A percentile compares a stretch with the other conserved stretches of the same genome.
phyloP scores from a whole-genome alignment of 2,797 vertebrate species.

The Leucoraja ocellata region DNA sequence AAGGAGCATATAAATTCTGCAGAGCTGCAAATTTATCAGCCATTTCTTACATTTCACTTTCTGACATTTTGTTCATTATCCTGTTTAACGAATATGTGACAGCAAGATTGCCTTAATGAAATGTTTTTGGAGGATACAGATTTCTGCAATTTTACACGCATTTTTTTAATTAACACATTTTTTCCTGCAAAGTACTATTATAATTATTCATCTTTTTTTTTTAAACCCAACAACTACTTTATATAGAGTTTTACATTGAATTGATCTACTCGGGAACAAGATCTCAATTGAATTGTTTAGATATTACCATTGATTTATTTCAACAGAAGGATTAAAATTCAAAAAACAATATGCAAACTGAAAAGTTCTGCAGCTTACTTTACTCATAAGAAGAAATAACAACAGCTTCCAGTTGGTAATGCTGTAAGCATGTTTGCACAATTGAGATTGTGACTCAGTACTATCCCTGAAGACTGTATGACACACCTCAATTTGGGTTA shows the following conservation, averaged over 20 bases:
- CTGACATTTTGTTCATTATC: neutral
- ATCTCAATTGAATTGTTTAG: neutral
- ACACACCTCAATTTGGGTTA: neutral
- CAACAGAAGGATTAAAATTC: neutral
- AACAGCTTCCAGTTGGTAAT: neutral
- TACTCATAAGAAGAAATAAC: neutral
- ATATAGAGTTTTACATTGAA: neutral
- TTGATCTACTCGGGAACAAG: neutral
- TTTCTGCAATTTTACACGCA: too few relatives aligned
- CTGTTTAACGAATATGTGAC: neutral
- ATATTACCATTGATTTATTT: neutral
- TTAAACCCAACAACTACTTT: neutral
- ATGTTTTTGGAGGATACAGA: neutral
- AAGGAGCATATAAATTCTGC: neutral
- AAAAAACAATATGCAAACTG: neutral
- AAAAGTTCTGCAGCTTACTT: neutral
- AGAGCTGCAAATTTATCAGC: neutral
- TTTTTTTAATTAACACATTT: neutral
- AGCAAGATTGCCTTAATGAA: neutral
- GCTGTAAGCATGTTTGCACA: neutral
- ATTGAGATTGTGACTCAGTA: neutral
- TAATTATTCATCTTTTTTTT: neutral
- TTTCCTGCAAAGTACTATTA: neutral
- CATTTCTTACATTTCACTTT: neutral
- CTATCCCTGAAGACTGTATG: neutral